These are phyloP conservation scores for Polyommatus iphigenia DNA, from an alignment of 2,888 invertebrate genomes.

Conservation along the genomic window DNA sequence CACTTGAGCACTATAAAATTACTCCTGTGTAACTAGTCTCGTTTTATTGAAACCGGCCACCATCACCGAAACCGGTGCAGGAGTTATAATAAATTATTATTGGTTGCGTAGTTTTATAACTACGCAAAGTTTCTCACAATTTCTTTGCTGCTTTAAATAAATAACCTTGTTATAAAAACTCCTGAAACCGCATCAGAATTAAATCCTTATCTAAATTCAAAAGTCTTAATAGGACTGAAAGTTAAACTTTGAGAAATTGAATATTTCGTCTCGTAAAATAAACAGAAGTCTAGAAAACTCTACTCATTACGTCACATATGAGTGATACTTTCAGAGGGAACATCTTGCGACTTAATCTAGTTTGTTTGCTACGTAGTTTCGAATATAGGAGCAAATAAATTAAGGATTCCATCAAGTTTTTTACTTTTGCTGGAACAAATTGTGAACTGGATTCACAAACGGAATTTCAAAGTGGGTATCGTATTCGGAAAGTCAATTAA, in stretches of 20 bases:
- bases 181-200: background rate
- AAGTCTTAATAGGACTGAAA: background rate
- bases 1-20: too few relatives aligned
- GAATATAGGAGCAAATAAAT: conserved; percentile 11
- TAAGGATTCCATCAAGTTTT: conserved; percentile 24
- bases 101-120: too few relatives aligned
- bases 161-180: background rate
- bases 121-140: too few relatives aligned
- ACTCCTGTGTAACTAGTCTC: too few relatives aligned
- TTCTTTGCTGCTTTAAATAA: background rate
- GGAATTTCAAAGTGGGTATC: conserved; percentile 51
- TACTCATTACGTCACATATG: background rate
- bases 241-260: background rate
- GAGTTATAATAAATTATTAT: too few relatives aligned
- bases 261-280: conserved; percentile 1
- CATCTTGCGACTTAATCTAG: conserved; percentile 3
- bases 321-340: conserved; percentile 3
- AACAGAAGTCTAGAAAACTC: background rate
- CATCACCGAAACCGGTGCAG: too few relatives aligned
- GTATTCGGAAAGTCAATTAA: conserved; percentile 31
- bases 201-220: background rate
- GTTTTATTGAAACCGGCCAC: too few relatives aligned
- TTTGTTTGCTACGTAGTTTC: conserved; percentile 9
- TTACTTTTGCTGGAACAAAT: conserved; percentile 47
- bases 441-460: conserved; percentile 53